These are phyloP conservation scores for Linyphia triangularis DNA, from an alignment of 2,888 invertebrate species.

Conservation along the genomic window DNA sequence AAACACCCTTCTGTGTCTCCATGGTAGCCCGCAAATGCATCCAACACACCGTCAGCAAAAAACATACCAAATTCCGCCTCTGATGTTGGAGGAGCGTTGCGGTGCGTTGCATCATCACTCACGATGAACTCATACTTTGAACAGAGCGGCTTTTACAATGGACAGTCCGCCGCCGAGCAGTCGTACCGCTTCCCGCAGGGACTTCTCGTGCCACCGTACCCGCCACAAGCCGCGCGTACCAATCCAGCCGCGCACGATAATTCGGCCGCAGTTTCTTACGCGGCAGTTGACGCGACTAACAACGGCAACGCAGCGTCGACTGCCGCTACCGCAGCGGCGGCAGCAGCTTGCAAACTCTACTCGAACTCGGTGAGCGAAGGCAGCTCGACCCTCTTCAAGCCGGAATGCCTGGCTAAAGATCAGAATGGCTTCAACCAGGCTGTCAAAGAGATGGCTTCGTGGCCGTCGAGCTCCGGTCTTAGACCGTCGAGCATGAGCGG, in stretches of 20 bases:
- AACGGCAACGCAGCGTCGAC: constrained; percentile 64
- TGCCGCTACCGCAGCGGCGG: constrained; percentile 58
- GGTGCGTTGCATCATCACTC: constrained; percentile 20
- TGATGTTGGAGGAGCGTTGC: constrained; percentile 60
- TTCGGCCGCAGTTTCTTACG: constrained; percentile 35
- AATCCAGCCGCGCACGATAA: constrained; percentile 44
- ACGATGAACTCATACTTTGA: constrained; percentile 97
- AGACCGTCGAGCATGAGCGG: constrained; percentile 58
- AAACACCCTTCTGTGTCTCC: constrained; percentile 72
- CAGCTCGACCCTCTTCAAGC: constrained; percentile 76
- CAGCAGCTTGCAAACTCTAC: constrained; percentile 77
- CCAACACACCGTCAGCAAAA: constrained; percentile 61
- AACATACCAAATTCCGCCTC: constrained; percentile 66
- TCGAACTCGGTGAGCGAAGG: constrained; percentile 76
- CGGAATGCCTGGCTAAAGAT: constrained; percentile 76
- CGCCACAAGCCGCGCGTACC: constrained; percentile 63
- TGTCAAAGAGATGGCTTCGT: constrained; percentile 75
- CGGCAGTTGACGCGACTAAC: constrained; percentile 57
- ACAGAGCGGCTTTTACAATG: constrained; percentile 96
- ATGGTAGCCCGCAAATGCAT: constrained; percentile 73
- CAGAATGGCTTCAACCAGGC: constrained; percentile 76
- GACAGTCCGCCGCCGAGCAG: constrained; percentile 82
- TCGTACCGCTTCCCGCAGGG: constrained; percentile 75
- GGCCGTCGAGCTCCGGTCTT: constrained; percentile 72
- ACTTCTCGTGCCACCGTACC: constrained; percentile 70